A percentile compares a stretch with the other conserved stretches of the same genome.
phyloP scores from a whole-genome alignment of 2,113 vertebrate genomes.

The Ptyas mucosa region DNA sequence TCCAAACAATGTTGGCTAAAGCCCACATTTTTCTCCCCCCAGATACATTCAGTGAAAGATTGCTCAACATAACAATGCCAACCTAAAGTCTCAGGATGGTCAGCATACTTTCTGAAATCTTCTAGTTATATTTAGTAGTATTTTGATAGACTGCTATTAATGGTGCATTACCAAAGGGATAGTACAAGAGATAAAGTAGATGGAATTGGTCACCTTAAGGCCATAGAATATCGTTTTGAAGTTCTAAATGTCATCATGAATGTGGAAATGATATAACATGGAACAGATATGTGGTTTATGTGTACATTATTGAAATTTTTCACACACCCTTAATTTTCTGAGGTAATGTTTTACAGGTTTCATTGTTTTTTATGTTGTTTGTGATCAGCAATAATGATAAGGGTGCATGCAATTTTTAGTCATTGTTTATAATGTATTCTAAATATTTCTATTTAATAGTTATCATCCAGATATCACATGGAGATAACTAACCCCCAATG shows the following conservation, averaged over 20 bases:
- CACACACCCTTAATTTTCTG: not conserved
- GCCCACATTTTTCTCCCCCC: conserved; percentile 52
- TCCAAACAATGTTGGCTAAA: conserved; percentile 60
- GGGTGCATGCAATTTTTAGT: not conserved
- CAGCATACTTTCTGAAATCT: conserved; percentile 21
- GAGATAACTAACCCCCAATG: not conserved
- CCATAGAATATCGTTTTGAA: not conserved
- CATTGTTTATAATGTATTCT: not conserved
- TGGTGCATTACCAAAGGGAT: not conserved
- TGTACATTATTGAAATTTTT: not conserved
- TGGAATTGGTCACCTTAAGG: not conserved
- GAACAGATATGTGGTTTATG: not conserved
- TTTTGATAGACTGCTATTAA: not conserved
- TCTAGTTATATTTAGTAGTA: conserved; percentile 11
- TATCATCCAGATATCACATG: not conserved
- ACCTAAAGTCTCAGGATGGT: conserved; percentile 25
- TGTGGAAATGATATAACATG: not conserved
- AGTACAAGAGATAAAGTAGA: not conserved
- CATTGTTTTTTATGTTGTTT: not conserved
- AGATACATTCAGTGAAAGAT: conserved; percentile 43
- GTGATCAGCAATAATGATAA: not conserved
- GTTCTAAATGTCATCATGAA: not conserved
- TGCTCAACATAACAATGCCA: conserved; percentile 37
- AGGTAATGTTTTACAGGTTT: not conserved
- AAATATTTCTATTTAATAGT: not conserved